Evolutionary conservation across 2,888 invertebrate species (phyloP).

Genomic region (Clistopyga incitator): DNA sequence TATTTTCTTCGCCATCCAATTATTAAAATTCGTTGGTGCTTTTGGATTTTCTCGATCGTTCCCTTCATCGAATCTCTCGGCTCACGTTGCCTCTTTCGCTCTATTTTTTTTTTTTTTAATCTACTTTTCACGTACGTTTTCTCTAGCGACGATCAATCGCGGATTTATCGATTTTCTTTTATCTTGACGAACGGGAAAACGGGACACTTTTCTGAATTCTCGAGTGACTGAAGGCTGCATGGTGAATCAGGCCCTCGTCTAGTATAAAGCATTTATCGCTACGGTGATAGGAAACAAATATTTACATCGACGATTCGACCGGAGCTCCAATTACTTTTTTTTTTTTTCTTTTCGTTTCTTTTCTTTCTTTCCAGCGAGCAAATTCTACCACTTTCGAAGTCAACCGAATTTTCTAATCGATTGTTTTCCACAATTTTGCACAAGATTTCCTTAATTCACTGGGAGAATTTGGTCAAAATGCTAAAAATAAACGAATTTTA

Average conservation of each 20-base stretch:
- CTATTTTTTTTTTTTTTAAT: slow-evolving; percentile 34
- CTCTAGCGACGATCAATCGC: slow-evolving; percentile 32
- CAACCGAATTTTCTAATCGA: not conserved
- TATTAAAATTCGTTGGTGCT: slow-evolving; percentile 38
- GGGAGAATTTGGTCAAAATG: too few species aligned
- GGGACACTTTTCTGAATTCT: slow-evolving; percentile 55
- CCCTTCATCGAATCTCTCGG: slow-evolving; percentile 53
- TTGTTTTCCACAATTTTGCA: not conserved
- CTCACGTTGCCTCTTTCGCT: slow-evolving; percentile 51
- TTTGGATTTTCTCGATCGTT: slow-evolving; percentile 41
- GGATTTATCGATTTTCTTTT: slow-evolving; percentile 43
- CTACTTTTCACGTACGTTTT: slow-evolving; percentile 6
- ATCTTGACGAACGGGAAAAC: slow-evolving; percentile 56
- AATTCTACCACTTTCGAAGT: not conserved
- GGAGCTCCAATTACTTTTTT: slow-evolving; percentile 19
- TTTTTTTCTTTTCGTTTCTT: too few species aligned
- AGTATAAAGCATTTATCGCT: slow-evolving; percentile 61
- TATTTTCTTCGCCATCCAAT: slow-evolving; percentile 40
- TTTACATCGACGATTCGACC: slow-evolving; percentile 70
- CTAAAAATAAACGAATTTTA: too few species aligned
- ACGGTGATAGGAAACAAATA: slow-evolving; percentile 42
- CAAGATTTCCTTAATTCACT: too few species aligned
- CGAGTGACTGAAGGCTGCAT: slow-evolving; percentile 80
- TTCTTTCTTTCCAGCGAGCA: not conserved
- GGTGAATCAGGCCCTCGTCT: slow-evolving; percentile 79